Evolutionary conservation across 2,888 invertebrate genomes (phyloP).

Genomic region (Clanis bilineata): DNA sequence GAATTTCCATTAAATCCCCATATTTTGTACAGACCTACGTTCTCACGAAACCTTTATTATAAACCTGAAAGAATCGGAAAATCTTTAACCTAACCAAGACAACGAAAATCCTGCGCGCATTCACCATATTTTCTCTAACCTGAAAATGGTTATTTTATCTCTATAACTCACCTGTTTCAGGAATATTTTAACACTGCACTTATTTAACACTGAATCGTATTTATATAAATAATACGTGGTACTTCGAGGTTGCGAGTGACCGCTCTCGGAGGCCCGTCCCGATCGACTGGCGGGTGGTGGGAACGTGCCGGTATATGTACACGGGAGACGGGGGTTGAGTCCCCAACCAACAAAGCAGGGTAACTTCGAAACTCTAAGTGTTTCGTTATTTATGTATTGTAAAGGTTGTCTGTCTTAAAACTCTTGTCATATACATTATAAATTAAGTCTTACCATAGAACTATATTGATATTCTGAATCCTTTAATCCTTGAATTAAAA

Average conservation of each 20-base stretch:
- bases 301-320: slow-evolving; percentile 16
- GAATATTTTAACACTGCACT: slow-evolving; percentile 8
- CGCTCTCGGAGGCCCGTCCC: not conserved
- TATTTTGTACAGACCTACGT: not conserved
- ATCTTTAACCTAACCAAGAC: not conserved
- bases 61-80: slow-evolving; percentile 2
- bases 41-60: not conserved
- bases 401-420: not conserved
- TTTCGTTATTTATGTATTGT: not conserved
- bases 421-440: not conserved
- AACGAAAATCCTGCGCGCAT: not conserved
- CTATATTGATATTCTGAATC: not conserved
- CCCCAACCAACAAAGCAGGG: not conserved
- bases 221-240: slow-evolving; percentile 4
- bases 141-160: not conserved
- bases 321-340: slow-evolving; percentile 12
- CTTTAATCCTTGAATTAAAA: no score
- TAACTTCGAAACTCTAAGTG: not conserved
- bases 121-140: not conserved
- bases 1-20: not conserved
- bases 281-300: slow-evolving; percentile 13
- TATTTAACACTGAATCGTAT: slow-evolving; percentile 8
- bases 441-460: not conserved
- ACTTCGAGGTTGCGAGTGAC: not conserved
- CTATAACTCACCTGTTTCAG: not conserved